These are phyloP conservation scores for Prunella fulvescens DNA, from an alignment of 2,113 vertebrate species.

Conservation along the genomic window DNA sequence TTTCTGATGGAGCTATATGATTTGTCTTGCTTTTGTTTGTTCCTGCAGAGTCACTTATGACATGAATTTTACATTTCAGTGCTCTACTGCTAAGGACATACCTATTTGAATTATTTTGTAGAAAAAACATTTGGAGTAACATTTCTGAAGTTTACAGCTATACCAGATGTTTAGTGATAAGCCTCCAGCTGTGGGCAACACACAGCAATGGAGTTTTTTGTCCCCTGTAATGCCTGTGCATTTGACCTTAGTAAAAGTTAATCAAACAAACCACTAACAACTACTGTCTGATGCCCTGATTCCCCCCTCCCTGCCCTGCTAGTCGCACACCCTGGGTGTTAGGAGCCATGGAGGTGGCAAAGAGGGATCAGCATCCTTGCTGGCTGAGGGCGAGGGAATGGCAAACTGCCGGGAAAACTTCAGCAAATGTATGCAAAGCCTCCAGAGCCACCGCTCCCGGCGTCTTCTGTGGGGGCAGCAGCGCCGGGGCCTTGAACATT, in stretches of 20 bases:
- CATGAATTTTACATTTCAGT: not conserved
- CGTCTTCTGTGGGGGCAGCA: not conserved
- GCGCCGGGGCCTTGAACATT: not conserved
- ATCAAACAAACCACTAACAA: not conserved
- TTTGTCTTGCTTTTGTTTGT: constrained; percentile 38
- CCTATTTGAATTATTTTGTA: not conserved
- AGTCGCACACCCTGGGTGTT: not conserved
- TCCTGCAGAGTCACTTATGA: not conserved
- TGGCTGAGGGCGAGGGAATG: not conserved
- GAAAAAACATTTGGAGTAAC: not conserved
- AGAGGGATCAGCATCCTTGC: not conserved
- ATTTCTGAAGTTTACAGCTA: not conserved
- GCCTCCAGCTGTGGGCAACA: not conserved
- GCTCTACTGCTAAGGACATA: not conserved
- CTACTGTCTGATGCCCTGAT: not conserved
- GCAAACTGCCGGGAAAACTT: not conserved
- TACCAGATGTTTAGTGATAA: fast-evolving
- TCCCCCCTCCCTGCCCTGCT: not conserved
- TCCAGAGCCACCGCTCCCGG: not conserved
- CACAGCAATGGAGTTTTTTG: not conserved
- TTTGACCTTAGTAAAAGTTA: not conserved
- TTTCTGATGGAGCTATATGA: constrained; percentile 27
- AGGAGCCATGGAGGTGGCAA: not conserved
- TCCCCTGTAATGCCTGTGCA: not conserved
- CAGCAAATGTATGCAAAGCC: not conserved